Conservation (phyloP, 2,797 vertebrate species). For the Eleutherodactylus coqui region DNA sequence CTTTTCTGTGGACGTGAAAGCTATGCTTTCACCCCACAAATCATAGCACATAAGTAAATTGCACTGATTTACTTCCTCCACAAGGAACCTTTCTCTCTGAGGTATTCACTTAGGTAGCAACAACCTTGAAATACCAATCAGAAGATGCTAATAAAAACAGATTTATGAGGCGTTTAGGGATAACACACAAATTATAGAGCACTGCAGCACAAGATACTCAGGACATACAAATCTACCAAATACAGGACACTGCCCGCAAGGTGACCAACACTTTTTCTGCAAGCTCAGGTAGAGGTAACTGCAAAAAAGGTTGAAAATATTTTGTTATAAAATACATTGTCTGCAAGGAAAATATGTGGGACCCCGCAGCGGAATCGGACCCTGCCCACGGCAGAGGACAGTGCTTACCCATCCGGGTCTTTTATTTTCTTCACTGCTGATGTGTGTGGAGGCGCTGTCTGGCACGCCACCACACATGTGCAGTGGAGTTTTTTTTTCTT, state of each 20-base stretch:
- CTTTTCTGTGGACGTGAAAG: slow-evolving; percentile 46
- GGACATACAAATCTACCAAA: slow-evolving; percentile 15
- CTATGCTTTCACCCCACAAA: slow-evolving; percentile 52
- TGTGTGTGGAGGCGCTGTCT: too few relatives aligned
- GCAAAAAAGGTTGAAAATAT: neutral
- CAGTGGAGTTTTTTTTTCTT: too few relatives aligned
- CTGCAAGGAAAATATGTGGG: too few relatives aligned
- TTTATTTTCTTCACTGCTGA: too few relatives aligned
- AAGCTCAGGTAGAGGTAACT: neutral
- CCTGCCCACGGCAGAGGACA: too few relatives aligned
- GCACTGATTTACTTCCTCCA: slow-evolving; percentile 58
- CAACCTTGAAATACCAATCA: slow-evolving; percentile 61
- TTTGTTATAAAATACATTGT: neutral
- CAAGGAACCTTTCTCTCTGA: slow-evolving; percentile 54
- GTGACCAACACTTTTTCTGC: neutral
- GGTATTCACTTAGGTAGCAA: slow-evolving; percentile 57
- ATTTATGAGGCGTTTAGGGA: slow-evolving; percentile 52
- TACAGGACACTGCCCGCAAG: neutral
- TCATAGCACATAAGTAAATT: slow-evolving; percentile 57
- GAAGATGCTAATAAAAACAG: slow-evolving; percentile 52
- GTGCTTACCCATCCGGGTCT: too few relatives aligned
- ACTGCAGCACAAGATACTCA: slow-evolving; percentile 26
- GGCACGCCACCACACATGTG: too few relatives aligned
- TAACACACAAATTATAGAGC: slow-evolving; percentile 45
- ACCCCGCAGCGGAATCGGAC: too few relatives aligned